Percentiles rank a stretch among this genome's conserved stretches.
Conservation (phyloP, 2,113 vertebrate species). For the Pelecanus crispus region DNA sequence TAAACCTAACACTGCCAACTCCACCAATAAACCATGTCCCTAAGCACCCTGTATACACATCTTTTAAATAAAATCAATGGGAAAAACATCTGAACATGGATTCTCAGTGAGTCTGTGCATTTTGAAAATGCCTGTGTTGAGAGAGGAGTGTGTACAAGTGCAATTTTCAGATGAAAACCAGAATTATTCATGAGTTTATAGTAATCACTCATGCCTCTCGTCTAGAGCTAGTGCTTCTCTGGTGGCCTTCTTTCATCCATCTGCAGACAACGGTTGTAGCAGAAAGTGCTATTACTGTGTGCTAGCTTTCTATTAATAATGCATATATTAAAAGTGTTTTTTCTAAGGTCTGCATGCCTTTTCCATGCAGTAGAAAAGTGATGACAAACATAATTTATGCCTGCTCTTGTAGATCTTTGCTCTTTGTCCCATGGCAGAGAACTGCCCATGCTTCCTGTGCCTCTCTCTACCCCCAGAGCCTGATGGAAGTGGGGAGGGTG, state of each 20-base stretch:
- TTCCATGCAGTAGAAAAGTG: neutral
- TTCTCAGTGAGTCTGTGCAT: neutral
- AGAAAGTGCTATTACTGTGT: neutral
- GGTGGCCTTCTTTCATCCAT: neutral
- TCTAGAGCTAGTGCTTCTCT: neutral
- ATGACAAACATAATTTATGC: neutral
- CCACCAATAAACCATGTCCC: neutral
- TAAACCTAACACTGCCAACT: neutral
- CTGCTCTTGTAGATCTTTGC: neutral
- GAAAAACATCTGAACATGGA: neutral
- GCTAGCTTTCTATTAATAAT: constrained; percentile 40
- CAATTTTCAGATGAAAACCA: neutral
- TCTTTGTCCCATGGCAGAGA: neutral
- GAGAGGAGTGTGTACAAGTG: neutral
- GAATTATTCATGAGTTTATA: constrained; percentile 41
- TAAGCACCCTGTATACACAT: rapidly evolving
- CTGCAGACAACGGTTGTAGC: neutral
- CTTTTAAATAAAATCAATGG: neutral
- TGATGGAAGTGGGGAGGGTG: neutral
- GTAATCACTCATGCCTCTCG: neutral
- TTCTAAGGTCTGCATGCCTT: neutral
- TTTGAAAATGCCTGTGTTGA: neutral
- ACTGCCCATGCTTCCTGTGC: neutral
- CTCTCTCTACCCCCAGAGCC: neutral
- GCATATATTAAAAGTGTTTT: constrained; percentile 11